Evolutionary conservation across 2,113 vertebrate species (phyloP).

Genomic region (Lepisosteus oculatus): DNA sequence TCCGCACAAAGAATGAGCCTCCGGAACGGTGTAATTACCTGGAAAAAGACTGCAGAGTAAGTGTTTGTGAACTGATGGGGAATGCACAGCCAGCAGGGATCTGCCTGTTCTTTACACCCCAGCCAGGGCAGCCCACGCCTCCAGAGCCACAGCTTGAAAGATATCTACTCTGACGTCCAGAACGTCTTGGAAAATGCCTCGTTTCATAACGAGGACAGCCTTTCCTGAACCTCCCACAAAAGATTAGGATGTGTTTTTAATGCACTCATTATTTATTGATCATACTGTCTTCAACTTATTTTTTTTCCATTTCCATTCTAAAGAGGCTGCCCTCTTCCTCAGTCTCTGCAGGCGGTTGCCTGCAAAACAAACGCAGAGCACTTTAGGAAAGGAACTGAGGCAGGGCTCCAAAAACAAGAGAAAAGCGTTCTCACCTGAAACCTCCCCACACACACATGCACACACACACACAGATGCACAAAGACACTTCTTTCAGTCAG

Average conservation of each 20-base stretch:
- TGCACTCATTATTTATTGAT: slow-evolving; percentile 58
- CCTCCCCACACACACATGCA: too few species aligned
- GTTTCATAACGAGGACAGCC: slow-evolving; percentile 32
- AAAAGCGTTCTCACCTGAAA: too few species aligned
- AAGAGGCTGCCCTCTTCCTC: background rate
- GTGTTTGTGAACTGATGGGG: slow-evolving; percentile 18
- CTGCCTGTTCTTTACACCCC: slow-evolving; percentile 45
- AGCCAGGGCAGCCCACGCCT: slow-evolving; percentile 41
- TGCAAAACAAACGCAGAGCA: background rate
- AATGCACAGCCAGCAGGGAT: slow-evolving; percentile 39
- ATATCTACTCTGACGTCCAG: slow-evolving; percentile 57
- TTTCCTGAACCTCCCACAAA: slow-evolving; percentile 31
- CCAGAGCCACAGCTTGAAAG: slow-evolving; percentile 36
- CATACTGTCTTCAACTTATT: slow-evolving; percentile 23
- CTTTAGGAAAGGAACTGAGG: too few species aligned
- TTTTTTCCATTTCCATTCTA: slow-evolving; percentile 5
- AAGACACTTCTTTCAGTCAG: too few species aligned
- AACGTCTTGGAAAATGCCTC: slow-evolving; percentile 45
- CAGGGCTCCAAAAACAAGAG: too few species aligned
- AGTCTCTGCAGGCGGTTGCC: background rate
- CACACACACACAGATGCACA: too few species aligned
- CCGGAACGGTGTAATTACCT: slow-evolving; percentile 89
- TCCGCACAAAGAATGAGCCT: slow-evolving; percentile 85
- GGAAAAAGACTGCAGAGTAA: slow-evolving; percentile 36
- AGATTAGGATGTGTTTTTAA: slow-evolving; percentile 44